A percentile compares a stretch with the other conserved stretches of the same genome.
These are phyloP conservation scores for Nomada ferruginata DNA, from an alignment of 2,888 invertebrate species.

Conservation along the genomic window DNA sequence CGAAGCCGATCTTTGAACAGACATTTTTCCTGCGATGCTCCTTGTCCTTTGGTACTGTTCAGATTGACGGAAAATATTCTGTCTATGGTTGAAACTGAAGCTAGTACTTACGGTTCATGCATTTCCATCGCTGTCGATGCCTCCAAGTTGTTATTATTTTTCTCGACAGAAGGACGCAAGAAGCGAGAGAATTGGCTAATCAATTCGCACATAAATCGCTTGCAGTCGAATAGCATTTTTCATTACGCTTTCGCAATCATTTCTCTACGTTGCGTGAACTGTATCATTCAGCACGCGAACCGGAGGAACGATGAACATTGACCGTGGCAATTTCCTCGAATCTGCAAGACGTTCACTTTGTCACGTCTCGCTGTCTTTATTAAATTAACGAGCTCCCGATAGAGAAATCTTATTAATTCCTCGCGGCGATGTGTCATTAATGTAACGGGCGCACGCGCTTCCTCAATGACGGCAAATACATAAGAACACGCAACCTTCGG, in stretches of 20 bases:
- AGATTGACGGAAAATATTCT: no score
- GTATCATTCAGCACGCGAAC: constrained; percentile 42
- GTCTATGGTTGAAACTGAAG: no score
- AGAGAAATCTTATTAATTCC: constrained; percentile 24
- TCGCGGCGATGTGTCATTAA: constrained; percentile 19
- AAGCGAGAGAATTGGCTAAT: constrained; percentile 5
- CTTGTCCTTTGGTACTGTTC: no score
- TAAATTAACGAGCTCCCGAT: constrained; percentile 35
- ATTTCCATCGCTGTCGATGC: no score
- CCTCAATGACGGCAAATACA: background rate
- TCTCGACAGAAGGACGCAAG: background rate
- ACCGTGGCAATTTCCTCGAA: constrained; percentile 72
- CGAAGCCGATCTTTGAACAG: no score
- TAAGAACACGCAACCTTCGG: background rate
- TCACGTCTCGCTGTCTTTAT: constrained; percentile 28
- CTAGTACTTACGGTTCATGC: no score
- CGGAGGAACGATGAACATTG: constrained; percentile 68
- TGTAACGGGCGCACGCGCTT: constrained; percentile 3
- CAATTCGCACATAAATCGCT: constrained; percentile 3
- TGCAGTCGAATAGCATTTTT: constrained; percentile 9
- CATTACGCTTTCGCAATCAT: constrained; percentile 21
- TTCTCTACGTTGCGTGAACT: constrained; percentile 33
- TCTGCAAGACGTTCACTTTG: constrained; percentile 27
- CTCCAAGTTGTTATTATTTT: no score
- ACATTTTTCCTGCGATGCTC: no score